Base-by-base conservation (phyloP, 2,888 invertebrate genomes). In the Andrena hattorfiana region DNA sequence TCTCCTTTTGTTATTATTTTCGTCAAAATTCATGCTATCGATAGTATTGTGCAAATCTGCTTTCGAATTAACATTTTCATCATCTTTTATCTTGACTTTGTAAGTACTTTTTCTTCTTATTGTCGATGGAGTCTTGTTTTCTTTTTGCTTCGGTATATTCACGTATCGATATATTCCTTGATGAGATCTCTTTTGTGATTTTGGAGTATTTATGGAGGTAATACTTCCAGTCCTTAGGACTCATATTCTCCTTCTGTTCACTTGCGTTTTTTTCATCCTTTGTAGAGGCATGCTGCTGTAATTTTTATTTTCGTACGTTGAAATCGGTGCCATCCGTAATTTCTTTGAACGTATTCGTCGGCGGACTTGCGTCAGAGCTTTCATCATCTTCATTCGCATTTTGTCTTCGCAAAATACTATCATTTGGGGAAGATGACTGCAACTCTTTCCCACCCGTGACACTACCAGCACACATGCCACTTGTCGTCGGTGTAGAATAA, bases 171-270 rank as follows among this genome's bases (percentile, higher is more conserved):
- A 63, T 0, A 16, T 26, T 71, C 48, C 8, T 77, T 16, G 51
- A 71, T 26, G 62, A 80, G 62, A 80, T 66, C 26, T 85, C 69
- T 49, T 66, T n/a, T 1, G 84, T 51, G 2, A 59, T 70, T 20
- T 84, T 5, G 75, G 35, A 6, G 79, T 67, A 16, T 67, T 64
- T 6, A 23, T 13, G 4, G 70, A 8, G 5, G 26, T 6, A 16
- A 91, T 20, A 7, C 63, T 80, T 66, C 90, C 85, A 70, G 83
- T 90, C 30, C 91, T 77, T 13, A 90, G 63, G n/a, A 86, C 56
- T 77, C 71, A 60, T 30, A 62, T 6, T 72, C 13, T 26, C 32
- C 48, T 51, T 49, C 5, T 60, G 1, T 56, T 66, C 23, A 20
- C 64, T 35, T 32, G 10, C 23, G 56, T 73, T 62, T 0, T 6